Evolutionary conservation across 2,113 vertebrate genomes (phyloP), one percentile per base, ranked within the genome.

Genomic region (Rhea pennata): DNA sequence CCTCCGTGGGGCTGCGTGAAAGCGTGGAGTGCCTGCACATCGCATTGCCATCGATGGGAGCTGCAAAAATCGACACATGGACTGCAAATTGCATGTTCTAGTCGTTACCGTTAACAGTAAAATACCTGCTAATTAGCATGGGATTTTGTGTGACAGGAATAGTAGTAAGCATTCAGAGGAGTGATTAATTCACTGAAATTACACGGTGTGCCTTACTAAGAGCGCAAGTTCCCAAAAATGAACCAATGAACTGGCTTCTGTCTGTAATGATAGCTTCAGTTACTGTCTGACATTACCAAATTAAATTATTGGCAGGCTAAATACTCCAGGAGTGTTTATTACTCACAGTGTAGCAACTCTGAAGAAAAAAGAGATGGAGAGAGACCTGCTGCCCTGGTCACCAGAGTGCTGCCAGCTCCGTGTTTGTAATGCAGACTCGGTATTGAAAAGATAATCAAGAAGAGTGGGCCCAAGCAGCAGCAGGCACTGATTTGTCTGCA

Each of bases 161-260:
- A 97, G 96, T 92, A 94, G 95, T 93, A 94, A 93, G 95, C 81
- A 69, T 90, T 96, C 44, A 2, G 27, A 67, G 72, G 93, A 93
- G 69, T 97, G 96, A 95, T 96, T 94, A 92, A 95, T 97, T 97
- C 92, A 96, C 98, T 98, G 96, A 95, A 93, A 96, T 97, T 97
- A 93, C 40, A 86, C 39, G 40, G 78, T 88, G 78, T 78, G 86
- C 88, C 69, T 96, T 65, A 42, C 79, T 88, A 64, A 71, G 71
- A 86, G 93, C 44, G 64, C 80, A 85, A 62, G 56, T 77, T 88
- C 75, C 90, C 78, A 90, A 86, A 95, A 95, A 91, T 65, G 95
- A 95, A 84, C 67, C 72, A 36, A 51, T 86, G 90, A 93, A 90
- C 76, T 85, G 78, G 44, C 36, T 93, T 87, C 80, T 96, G 24